Conservation (phyloP, 2,113 vertebrate species). For the Rhinogobius similis region DNA sequence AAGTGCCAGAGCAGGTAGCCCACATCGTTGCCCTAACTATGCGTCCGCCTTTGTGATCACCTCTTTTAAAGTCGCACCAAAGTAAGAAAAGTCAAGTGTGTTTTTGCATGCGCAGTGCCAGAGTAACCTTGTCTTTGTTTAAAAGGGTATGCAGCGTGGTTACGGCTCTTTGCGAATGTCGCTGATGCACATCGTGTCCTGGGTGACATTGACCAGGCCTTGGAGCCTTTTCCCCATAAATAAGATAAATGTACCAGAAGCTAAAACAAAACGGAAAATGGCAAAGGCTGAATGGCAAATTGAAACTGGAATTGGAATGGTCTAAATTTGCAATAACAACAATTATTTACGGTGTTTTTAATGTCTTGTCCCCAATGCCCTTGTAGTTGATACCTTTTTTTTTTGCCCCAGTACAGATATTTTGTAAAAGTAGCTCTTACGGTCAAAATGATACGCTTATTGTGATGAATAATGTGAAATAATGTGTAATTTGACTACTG, state of each 20-base stretch:
- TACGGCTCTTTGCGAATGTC: conserved; percentile 43
- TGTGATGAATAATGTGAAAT: too few species aligned
- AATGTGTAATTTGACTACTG: too few species aligned
- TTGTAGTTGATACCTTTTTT: too few species aligned
- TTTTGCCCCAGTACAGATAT: too few species aligned
- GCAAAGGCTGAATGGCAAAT: background rate
- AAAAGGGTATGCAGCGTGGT: conserved; percentile 39
- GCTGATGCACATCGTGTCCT: conserved; percentile 58
- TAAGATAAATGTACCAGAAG: conserved; percentile 16
- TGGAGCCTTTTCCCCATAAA: conserved; percentile 33
- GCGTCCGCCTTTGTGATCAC: conserved; percentile 16
- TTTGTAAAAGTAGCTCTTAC: too few species aligned
- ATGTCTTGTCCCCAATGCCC: too few species aligned
- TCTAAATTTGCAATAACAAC: background rate
- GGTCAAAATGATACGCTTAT: too few species aligned
- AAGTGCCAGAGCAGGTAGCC: background rate
- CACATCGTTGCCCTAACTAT: background rate
- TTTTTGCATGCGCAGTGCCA: background rate
- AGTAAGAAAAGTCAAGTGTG: conserved; percentile 30
- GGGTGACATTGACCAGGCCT: conserved; percentile 59
- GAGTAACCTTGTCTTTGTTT: conserved; percentile 54
- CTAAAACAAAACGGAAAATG: conserved; percentile 24
- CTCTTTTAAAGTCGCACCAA: conserved; percentile 32
- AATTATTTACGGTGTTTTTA: background rate
- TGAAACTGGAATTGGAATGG: background rate